phyloP scores from a whole-genome alignment of 2,888 invertebrate genomes.

The Rhodophaea formosa region DNA sequence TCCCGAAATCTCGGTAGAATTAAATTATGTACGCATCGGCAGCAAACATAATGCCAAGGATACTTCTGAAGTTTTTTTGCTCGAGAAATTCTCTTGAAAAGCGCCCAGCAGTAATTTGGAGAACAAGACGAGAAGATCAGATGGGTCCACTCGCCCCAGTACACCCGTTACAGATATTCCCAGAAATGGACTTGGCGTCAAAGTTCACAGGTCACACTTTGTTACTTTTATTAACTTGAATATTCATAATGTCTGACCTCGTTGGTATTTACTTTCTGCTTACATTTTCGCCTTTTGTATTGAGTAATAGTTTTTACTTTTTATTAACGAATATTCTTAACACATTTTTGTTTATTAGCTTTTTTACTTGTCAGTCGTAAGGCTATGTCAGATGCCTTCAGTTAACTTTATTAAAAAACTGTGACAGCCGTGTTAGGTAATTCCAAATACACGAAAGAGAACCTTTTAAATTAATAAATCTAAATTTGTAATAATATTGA shows the following conservation, averaged over 20 bases:
- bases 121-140: slow-evolving; percentile 37
- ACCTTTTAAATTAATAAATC: no score
- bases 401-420: no score
- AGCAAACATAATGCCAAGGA: slow-evolving; percentile 36
- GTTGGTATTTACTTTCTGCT: not conserved
- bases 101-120: slow-evolving; percentile 42
- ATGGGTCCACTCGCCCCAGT: slow-evolving; percentile 21
- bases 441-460: no score
- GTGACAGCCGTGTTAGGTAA: no score
- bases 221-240: not conserved
- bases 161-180: slow-evolving; percentile 28
- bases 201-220: slow-evolving; percentile 10
- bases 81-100: slow-evolving; percentile 43
- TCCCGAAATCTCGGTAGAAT: slow-evolving; percentile 27
- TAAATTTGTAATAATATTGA: no score
- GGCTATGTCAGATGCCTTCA: no score
- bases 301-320: not conserved
- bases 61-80: slow-evolving; percentile 50
- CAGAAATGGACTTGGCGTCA: slow-evolving; percentile 11
- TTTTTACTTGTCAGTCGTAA: no score
- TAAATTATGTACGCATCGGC: slow-evolving; percentile 38
- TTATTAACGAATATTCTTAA: not conserved
- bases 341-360: no score
- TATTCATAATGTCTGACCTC: slow-evolving; percentile 1
- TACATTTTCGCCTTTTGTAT: not conserved